phyloP scores from a whole-genome alignment of 30 jellyfish, hydroid and myxozoan genomes.

The Aurelia coerulea region DNA sequence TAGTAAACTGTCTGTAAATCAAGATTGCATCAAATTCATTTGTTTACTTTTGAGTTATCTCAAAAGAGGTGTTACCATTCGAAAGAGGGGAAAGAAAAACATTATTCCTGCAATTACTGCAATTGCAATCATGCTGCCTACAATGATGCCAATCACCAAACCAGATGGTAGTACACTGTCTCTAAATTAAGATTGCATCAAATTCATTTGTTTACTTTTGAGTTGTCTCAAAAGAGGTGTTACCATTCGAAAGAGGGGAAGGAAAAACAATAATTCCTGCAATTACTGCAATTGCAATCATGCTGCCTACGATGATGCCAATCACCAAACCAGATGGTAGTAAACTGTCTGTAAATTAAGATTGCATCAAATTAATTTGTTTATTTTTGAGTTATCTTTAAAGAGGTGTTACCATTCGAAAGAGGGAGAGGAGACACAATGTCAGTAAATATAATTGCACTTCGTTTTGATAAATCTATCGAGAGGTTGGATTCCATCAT shows the following conservation, averaged over 20 bases:
- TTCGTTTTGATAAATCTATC: no score
- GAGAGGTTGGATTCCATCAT: no score
- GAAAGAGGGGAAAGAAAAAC: neutral
- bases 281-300: slow-evolving; percentile 64
- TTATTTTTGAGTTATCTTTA: no score
- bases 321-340: neutral
- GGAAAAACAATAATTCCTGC: slow-evolving; percentile 44
- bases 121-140: slow-evolving; percentile 76
- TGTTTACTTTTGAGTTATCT: no score
- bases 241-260: no score
- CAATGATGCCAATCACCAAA: slow-evolving; percentile 58
- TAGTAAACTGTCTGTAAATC: slow-evolving; percentile 57
- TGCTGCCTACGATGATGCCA: slow-evolving; percentile 79
- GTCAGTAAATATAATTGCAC: no score
- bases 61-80: no score
- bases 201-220: neutral
- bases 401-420: no score
- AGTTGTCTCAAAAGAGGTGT: no score
- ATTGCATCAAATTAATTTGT: no score
- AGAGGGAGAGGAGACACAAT: no score
- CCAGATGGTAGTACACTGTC: slow-evolving; percentile 78
- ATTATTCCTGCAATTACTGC: slow-evolving; percentile 72
- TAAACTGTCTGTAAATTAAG: no score
- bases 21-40: neutral
- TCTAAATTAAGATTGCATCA: neutral